Conservation (phyloP, 2,888 invertebrate species). For the Pristionchus arcanus region DNA sequence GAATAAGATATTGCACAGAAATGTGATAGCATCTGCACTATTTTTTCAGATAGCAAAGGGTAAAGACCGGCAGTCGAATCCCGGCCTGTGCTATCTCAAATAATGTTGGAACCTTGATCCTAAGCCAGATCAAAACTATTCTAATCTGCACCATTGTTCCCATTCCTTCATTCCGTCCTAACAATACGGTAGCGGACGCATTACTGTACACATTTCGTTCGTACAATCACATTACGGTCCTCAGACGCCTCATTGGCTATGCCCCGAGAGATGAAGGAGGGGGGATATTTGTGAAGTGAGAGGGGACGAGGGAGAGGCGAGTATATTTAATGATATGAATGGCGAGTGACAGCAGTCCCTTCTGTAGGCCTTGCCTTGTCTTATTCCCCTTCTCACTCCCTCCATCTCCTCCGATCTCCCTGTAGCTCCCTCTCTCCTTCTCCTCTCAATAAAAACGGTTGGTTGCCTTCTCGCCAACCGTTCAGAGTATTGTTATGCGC, state of each 20-base stretch:
- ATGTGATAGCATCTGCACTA: too few species aligned
- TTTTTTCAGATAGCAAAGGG: too few species aligned
- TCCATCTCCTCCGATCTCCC: not conserved
- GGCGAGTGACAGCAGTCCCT: slow-evolving; percentile 36
- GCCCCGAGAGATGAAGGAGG: not conserved
- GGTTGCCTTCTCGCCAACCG: slow-evolving; percentile 28
- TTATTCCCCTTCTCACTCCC: not conserved
- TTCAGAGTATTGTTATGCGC: slow-evolving; percentile 14
- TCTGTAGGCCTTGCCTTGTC: slow-evolving; percentile 34
- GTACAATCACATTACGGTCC: not conserved
- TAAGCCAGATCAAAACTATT: too few species aligned
- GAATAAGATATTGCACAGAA: too few species aligned
- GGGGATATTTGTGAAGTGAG: not conserved
- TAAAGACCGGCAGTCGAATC: too few species aligned
- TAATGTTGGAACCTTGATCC: too few species aligned
- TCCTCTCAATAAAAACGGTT: slow-evolving; percentile 24
- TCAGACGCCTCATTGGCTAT: not conserved
- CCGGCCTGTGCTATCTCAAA: too few species aligned
- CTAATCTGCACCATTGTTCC: too few species aligned
- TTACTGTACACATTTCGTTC: too few species aligned
- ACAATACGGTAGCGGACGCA: too few species aligned
- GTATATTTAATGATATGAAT: slow-evolving; percentile 46
- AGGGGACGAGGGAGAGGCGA: not conserved
- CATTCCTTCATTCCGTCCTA: too few species aligned
- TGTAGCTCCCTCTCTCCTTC: not conserved